These are phyloP conservation scores for Ectropis crepuscularia DNA, from an alignment of 2,888 invertebrate species.

Conservation along the genomic window DNA sequence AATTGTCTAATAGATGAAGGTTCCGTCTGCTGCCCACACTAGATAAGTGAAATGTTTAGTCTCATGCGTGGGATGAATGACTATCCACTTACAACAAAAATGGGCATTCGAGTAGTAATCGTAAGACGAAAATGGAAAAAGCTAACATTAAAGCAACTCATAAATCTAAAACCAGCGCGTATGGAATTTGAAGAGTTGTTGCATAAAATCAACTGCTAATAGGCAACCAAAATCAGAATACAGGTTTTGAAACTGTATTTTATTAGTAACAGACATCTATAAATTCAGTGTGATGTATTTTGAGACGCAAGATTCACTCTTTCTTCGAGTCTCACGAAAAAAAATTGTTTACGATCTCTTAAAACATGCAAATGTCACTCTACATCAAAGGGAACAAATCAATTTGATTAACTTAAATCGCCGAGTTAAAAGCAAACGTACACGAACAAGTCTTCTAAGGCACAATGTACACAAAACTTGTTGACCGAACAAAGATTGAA, in stretches of 20 bases:
- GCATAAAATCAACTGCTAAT: slow-evolving; percentile 16
- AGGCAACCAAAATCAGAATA: slow-evolving; percentile 11
- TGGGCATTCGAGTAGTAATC: slow-evolving; percentile 37
- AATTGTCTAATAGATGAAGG: slow-evolving; percentile 22
- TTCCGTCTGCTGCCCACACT: slow-evolving; percentile 45
- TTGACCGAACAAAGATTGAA: slow-evolving; percentile 49
- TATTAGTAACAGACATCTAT: background rate
- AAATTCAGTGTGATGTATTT: background rate
- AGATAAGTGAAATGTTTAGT: slow-evolving; percentile 45
- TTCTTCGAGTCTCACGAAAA: background rate
- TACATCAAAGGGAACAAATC: slow-evolving; percentile 34
- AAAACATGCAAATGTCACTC: slow-evolving; percentile 32
- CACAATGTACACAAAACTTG: slow-evolving; percentile 37
- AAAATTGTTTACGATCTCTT: slow-evolving; percentile 26
- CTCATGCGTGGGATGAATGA: slow-evolving; percentile 49
- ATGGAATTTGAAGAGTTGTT: slow-evolving; percentile 15
- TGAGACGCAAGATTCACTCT: too few species aligned
- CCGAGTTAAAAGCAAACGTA: slow-evolving; percentile 10
- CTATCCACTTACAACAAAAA: slow-evolving; percentile 39
- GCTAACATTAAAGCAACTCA: slow-evolving; percentile 27
- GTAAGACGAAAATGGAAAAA: slow-evolving; percentile 42
- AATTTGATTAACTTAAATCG: slow-evolving; percentile 20
- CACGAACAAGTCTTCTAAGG: background rate
- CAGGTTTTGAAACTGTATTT: slow-evolving; percentile 3
- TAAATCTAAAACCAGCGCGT: slow-evolving; percentile 20